Conservation (phyloP, 2,888 invertebrate genomes). For the Tenthredo mesomela region DNA sequence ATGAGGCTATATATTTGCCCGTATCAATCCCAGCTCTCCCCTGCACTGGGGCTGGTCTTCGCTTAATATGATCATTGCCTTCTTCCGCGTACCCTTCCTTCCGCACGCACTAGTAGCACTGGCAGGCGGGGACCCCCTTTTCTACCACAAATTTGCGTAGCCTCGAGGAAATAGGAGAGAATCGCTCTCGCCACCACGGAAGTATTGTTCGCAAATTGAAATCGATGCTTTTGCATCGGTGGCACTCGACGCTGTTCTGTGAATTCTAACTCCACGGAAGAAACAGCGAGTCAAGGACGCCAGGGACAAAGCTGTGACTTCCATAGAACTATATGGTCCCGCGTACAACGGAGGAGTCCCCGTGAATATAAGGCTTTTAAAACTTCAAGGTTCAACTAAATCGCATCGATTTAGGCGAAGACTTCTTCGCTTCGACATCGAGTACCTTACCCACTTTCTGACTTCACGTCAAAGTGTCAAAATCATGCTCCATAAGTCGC, state of each 20-base stretch:
- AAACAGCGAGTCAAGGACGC: slow-evolving; percentile 27
- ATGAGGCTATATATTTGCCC: slow-evolving; percentile 35
- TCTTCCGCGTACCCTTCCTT: slow-evolving; percentile 19
- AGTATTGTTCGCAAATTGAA: slow-evolving; percentile 50
- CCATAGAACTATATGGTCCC: neutral
- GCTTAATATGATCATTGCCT: slow-evolving; percentile 46
- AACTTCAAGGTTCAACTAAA: slow-evolving; percentile 31
- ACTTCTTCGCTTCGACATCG: slow-evolving; percentile 5
- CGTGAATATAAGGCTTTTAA: slow-evolving; percentile 27
- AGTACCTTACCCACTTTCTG: neutral
- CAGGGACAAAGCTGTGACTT: slow-evolving; percentile 15
- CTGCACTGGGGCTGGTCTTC: slow-evolving; percentile 21
- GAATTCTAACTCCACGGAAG: slow-evolving; percentile 38
- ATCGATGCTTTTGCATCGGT: slow-evolving; percentile 50
- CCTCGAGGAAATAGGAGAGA: slow-evolving; percentile 40
- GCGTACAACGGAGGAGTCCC: neutral
- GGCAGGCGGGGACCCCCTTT: neutral
- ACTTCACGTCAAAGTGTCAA: slow-evolving; percentile 19
- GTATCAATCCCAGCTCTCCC: slow-evolving; percentile 31
- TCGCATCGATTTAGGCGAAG: slow-evolving; percentile 1
- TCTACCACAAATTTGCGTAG: slow-evolving; percentile 34
- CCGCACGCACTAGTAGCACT: neutral
- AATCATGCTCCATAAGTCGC: neutral
- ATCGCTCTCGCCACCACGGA: slow-evolving; percentile 13
- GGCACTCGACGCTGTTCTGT: slow-evolving; percentile 32